phyloP scores from a whole-genome alignment of 35 echinoderm and acorn worm species.

The Strongylocentrotus purpuratus region DNA sequence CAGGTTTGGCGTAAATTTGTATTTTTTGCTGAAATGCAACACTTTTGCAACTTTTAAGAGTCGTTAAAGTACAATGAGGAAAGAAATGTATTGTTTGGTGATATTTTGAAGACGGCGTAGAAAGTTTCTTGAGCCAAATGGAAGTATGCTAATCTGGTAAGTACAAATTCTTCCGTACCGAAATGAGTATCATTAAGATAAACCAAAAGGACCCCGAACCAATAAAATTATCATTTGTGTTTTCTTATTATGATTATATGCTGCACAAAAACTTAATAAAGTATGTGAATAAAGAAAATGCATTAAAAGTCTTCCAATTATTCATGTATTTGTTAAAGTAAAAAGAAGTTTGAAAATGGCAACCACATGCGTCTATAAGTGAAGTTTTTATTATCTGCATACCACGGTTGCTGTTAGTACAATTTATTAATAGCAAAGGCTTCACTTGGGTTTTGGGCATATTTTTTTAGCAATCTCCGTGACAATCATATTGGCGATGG shows the following conservation, averaged over 20 bases:
- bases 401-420: neutral
- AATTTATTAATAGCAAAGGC: too few species aligned
- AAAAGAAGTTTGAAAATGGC: too few species aligned
- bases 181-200: too few species aligned
- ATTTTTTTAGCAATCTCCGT: neutral
- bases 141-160: neutral
- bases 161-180: neutral
- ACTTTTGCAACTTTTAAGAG: neutral
- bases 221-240: neutral
- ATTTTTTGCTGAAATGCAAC: neutral
- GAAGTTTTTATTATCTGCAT: neutral
- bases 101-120: neutral
- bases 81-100: neutral
- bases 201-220: too few species aligned
- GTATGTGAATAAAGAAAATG: neutral
- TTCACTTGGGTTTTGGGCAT: neutral
- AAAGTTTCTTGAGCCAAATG: neutral
- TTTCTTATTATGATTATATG: neutral
- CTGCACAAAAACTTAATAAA: neutral
- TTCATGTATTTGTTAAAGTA: too few species aligned
- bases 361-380: neutral
- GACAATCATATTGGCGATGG: too few species aligned
- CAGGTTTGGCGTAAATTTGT: neutral
- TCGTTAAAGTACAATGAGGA: neutral
- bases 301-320: too few species aligned